Percentiles rank a stretch among this genome's conserved stretches.
Conservation (phyloP, 2,888 invertebrate species). For the Eledone cirrhosa region DNA sequence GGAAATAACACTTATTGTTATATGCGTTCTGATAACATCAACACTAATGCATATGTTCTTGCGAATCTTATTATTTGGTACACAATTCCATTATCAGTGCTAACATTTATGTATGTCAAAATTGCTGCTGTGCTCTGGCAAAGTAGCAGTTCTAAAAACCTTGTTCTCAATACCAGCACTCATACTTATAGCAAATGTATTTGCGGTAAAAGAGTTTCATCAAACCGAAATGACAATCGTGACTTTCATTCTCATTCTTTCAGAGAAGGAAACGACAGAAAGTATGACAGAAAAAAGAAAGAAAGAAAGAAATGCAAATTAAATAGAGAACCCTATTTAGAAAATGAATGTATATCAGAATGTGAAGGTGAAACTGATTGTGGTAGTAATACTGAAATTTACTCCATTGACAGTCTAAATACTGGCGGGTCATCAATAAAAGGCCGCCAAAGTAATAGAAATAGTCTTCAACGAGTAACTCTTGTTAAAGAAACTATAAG, state of each 20-base stretch:
- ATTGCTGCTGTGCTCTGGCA: conserved; percentile 86
- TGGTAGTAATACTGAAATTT: conserved; percentile 27
- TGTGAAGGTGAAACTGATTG: conserved; percentile 26
- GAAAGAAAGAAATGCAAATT: no score
- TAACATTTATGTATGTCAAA: conserved; percentile 81
- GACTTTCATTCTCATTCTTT: no score
- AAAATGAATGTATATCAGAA: conserved; percentile 19
- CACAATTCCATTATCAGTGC: conserved; percentile 79
- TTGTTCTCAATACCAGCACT: not conserved
- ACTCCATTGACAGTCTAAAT: conserved; percentile 25
- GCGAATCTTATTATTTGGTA: conserved; percentile 86
- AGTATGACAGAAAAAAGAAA: no score
- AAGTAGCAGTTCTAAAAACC: conserved; percentile 57
- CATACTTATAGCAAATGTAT: no score
- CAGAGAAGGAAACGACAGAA: no score
- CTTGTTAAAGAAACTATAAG: not conserved
- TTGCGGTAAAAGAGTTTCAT: no score
- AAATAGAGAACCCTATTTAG: no score
- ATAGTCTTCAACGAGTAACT: not conserved
- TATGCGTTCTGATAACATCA: conserved; percentile 32
- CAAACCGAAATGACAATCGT: no score
- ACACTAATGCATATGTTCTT: conserved; percentile 74
- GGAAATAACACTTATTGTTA: conserved; percentile 32
- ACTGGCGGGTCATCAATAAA: not conserved
- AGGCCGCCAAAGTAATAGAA: conserved; percentile 32